phyloP scores from a whole-genome alignment of 2,888 invertebrate species.

The Caenorhabditis sulstoni region DNA sequence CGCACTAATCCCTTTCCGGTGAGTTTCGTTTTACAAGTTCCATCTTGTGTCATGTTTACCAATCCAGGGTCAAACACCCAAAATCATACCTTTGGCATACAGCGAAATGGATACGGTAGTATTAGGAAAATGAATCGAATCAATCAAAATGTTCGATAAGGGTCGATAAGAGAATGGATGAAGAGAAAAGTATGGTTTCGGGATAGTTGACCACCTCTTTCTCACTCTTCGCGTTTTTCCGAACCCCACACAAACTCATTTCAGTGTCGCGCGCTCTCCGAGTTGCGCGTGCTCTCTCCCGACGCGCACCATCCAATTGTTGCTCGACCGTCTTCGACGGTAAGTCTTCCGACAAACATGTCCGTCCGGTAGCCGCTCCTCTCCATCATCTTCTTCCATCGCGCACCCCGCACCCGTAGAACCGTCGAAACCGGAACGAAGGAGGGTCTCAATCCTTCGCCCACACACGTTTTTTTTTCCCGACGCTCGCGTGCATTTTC shows the following conservation, averaged over 20 bases:
- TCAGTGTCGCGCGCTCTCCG: slow-evolving; percentile 53
- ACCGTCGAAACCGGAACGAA: slow-evolving; percentile 51
- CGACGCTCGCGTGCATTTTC: not conserved
- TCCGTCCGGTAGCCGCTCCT: slow-evolving; percentile 50
- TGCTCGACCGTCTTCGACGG: slow-evolving; percentile 46
- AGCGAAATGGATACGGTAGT: slow-evolving; percentile 3
- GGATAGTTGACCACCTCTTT: slow-evolving; percentile 56
- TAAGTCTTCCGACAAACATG: slow-evolving; percentile 61
- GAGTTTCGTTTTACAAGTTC: slow-evolving; percentile 48
- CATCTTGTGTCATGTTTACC: slow-evolving; percentile 54
- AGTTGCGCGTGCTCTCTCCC: slow-evolving; percentile 35
- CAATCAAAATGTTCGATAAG: not conserved
- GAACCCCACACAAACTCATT: slow-evolving; percentile 46
- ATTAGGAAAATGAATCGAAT: not conserved
- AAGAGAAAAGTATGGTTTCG: slow-evolving; percentile 8
- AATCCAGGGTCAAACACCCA: slow-evolving; percentile 41
- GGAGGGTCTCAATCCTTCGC: not conserved
- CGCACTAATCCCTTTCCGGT: slow-evolving; percentile 26
- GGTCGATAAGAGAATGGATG: not conserved
- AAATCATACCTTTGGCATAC: slow-evolving; percentile 54
- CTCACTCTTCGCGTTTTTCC: slow-evolving; percentile 52
- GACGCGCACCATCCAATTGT: slow-evolving; percentile 30
- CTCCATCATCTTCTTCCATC: slow-evolving; percentile 20
- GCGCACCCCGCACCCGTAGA: slow-evolving; percentile 27
- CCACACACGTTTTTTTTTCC: slow-evolving; percentile 39